These are phyloP conservation scores for Chrysaora quinquecirrha DNA, from an alignment of 30 jellyfish, hydroid and myxozoan species.

Conservation along the genomic window DNA sequence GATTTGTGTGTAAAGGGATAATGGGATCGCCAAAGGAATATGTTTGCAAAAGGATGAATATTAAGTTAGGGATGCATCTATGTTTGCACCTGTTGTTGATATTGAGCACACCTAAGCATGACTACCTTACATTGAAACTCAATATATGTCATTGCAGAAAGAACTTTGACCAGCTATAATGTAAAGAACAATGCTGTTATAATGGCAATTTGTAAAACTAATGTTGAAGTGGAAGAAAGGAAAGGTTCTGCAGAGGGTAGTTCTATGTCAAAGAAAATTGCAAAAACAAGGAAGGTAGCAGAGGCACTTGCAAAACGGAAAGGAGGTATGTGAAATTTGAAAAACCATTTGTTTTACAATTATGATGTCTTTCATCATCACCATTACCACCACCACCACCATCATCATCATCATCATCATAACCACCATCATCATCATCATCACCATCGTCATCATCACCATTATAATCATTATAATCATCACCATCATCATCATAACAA, in stretches of 20 bases:
- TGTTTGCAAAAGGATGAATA: background rate
- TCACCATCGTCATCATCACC: too few relatives aligned
- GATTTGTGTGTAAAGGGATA: too few relatives aligned
- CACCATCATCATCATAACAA: too few relatives aligned
- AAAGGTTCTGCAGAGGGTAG: background rate
- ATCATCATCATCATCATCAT: too few relatives aligned
- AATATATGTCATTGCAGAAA: background rate
- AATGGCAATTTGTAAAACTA: background rate
- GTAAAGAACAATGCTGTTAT: background rate
- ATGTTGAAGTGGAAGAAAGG: background rate
- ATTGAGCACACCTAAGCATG: background rate
- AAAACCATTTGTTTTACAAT: background rate
- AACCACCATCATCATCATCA: too few relatives aligned
- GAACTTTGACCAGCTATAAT: background rate
- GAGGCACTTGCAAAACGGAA: constrained; percentile 33
- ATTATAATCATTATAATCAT: too few relatives aligned
- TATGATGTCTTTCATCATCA: background rate
- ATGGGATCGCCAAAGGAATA: background rate
- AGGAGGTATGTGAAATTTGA: background rate
- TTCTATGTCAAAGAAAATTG: background rate
- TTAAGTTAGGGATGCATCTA: background rate
- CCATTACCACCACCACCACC: too few relatives aligned
- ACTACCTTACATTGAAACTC: background rate
- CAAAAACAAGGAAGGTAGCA: constrained; percentile 14
- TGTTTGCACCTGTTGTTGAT: background rate